Evolutionary conservation across 1,140 invertebrate genomes (phyloP).

Genomic region (Hylaeus anthracinus): DNA sequence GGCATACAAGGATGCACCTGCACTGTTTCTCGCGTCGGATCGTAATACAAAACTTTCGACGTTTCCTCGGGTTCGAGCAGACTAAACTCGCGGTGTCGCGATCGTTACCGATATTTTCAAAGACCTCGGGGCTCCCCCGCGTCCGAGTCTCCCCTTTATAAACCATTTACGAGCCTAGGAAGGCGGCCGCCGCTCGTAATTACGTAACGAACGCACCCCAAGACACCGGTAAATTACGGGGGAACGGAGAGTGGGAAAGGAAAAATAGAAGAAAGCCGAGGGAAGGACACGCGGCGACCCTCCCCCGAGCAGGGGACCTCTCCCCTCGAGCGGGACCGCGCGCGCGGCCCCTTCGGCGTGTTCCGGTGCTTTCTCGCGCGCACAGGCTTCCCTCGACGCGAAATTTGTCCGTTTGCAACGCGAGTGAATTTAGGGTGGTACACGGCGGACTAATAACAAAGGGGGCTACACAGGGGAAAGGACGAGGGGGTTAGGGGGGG

Average conservation of each 20-base stretch:
- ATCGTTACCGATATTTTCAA: slow-evolving; percentile 14
- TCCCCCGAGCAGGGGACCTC: not conserved
- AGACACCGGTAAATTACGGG: slow-evolving; percentile 49
- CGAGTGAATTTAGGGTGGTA: slow-evolving; percentile 68
- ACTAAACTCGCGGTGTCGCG: not conserved
- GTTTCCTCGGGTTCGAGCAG: no score
- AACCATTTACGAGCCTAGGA: slow-evolving; percentile 34
- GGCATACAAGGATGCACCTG: not conserved
- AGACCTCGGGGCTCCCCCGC: not conserved
- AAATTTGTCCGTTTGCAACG: slow-evolving; percentile 62
- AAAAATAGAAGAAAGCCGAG: slow-evolving; percentile 40
- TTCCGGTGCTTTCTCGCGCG: not conserved
- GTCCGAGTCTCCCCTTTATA: slow-evolving; percentile 26
- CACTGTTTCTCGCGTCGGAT: no score
- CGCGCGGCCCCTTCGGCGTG: not conserved
- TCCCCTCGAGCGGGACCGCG: not conserved
- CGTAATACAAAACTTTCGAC: no score
- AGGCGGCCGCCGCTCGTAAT: slow-evolving; percentile 30
- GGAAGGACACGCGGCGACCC: slow-evolving; percentile 44
- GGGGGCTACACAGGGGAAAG: slow-evolving; percentile 40
- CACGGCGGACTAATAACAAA: slow-evolving; percentile 67
- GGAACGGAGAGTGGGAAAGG: not conserved
- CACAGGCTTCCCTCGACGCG: slow-evolving; percentile 14
- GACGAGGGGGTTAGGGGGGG: slow-evolving; percentile 1
- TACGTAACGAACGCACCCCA: slow-evolving; percentile 53